Conservation (phyloP, 2,797 vertebrate genomes). For the Mormyrops boulengeri region DNA sequence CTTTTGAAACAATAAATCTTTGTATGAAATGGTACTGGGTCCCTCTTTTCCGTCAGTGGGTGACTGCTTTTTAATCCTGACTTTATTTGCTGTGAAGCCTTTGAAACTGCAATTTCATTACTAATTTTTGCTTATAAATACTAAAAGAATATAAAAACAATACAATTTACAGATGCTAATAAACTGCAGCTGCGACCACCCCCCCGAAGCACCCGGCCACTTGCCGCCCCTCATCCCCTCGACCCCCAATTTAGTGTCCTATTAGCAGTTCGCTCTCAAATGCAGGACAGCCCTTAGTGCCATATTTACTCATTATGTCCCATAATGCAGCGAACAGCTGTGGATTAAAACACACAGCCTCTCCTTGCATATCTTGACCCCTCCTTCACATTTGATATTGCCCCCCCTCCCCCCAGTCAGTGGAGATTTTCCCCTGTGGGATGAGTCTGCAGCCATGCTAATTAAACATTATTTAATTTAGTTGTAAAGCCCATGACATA, state of each 20-base stretch:
- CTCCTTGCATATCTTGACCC: background rate
- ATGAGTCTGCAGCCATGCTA: background rate
- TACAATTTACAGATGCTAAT: background rate
- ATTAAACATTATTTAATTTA: constrained; percentile 5
- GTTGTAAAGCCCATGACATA: background rate
- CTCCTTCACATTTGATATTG: background rate
- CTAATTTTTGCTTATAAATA: background rate
- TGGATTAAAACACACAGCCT: background rate
- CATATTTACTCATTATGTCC: background rate
- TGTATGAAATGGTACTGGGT: constrained; percentile 28
- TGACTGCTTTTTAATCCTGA: background rate
- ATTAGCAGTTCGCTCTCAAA: constrained; percentile 20
- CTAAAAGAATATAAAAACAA: background rate
- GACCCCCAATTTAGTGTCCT: background rate
- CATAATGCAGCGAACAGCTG: background rate
- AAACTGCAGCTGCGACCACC: background rate
- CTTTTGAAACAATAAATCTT: constrained; percentile 50
- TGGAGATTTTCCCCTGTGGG: background rate
- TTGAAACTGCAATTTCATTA: background rate
- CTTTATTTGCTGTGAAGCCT: background rate
- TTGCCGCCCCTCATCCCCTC: background rate
- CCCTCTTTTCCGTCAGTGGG: background rate
- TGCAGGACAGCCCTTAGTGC: constrained; percentile 4
- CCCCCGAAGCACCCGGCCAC: background rate
- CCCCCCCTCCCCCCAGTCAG: background rate